phyloP scores from a whole-genome alignment of 2,113 vertebrate species.

The Oophaga pumilio region DNA sequence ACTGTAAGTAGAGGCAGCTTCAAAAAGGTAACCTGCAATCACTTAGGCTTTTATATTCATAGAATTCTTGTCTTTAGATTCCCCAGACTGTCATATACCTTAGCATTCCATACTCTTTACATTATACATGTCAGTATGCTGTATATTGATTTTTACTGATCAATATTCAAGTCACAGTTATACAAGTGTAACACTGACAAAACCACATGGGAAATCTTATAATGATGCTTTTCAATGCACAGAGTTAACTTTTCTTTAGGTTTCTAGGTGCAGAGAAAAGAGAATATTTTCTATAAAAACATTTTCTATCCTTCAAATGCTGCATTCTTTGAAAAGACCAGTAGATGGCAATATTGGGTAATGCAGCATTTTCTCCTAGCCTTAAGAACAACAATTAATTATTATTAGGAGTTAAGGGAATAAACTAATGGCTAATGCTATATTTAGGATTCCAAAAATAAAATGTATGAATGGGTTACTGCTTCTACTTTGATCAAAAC shows the following conservation, averaged over 20 bases:
- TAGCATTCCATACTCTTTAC: background rate
- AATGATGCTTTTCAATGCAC: background rate
- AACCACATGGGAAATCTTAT: background rate
- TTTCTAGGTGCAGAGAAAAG: background rate
- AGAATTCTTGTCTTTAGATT: background rate
- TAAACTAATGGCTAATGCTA: background rate
- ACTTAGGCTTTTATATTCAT: background rate
- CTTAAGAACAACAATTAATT: background rate
- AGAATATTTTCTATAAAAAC: background rate
- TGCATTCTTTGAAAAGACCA: background rate
- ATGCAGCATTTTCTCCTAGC: background rate
- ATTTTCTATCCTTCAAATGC: background rate
- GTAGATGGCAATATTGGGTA: constrained; percentile 56
- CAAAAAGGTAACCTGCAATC: background rate
- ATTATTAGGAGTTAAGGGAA: background rate
- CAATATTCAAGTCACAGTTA: background rate
- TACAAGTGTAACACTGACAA: background rate
- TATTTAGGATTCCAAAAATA: background rate
- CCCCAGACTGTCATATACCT: background rate
- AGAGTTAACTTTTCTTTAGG: background rate
- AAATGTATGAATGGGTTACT: no score
- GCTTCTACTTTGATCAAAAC: background rate
- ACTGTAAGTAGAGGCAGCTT: background rate
- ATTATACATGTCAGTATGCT: background rate
- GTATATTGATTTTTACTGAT: background rate